Evolutionary conservation across 2,113 vertebrate genomes (phyloP).

Genomic region (Actenoides lindsayi): DNA sequence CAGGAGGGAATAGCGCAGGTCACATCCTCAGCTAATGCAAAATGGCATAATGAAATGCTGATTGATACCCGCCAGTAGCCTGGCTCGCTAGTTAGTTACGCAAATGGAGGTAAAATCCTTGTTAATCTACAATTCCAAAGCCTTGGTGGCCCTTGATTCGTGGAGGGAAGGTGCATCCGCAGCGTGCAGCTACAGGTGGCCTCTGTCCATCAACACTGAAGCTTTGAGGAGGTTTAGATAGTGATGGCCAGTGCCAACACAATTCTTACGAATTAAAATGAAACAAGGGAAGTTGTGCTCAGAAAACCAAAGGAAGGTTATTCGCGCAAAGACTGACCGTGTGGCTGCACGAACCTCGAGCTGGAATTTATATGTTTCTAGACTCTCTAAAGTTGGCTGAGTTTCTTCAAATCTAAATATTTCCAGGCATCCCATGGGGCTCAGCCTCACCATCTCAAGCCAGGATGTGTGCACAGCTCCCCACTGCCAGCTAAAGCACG

Average conservation of each 20-base stretch:
- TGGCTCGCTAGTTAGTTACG: background rate
- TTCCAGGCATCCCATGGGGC: rapidly evolving
- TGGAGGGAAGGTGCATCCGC: background rate
- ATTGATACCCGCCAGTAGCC: slow-evolving; percentile 38
- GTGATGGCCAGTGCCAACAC: background rate
- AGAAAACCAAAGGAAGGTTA: background rate
- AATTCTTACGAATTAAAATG: background rate
- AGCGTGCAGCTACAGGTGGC: background rate
- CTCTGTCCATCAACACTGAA: background rate
- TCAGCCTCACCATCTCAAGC: background rate
- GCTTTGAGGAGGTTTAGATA: background rate
- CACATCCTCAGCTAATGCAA: slow-evolving; percentile 31
- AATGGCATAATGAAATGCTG: slow-evolving; percentile 38
- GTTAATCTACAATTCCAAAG: slow-evolving; percentile 22
- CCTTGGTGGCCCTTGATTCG: background rate
- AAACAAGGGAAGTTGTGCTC: background rate
- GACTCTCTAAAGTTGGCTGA: background rate
- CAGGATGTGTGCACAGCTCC: background rate
- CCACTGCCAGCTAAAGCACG: background rate
- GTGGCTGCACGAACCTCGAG: background rate
- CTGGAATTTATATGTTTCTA: background rate
- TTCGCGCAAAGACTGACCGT: background rate
- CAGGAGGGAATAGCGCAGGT: slow-evolving; percentile 42
- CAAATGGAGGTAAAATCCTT: slow-evolving; percentile 9
- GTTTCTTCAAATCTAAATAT: background rate